Evolutionary conservation across 2,113 vertebrate genomes (phyloP).

Genomic region (Oxyruncus cristatus): DNA sequence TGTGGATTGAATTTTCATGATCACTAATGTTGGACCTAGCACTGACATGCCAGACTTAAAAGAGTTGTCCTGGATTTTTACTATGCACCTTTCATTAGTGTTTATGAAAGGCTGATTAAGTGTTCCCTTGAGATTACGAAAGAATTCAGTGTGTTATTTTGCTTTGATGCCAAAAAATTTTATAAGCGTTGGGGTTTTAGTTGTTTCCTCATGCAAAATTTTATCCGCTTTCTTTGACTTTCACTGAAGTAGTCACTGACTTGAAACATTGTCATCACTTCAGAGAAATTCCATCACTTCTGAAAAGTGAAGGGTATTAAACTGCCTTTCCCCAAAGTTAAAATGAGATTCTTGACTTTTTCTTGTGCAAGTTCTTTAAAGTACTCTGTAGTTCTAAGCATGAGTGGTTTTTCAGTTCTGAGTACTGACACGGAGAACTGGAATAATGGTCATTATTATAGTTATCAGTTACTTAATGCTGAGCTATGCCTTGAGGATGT

Average conservation of each 20-base stretch:
- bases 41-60: not conserved
- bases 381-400: not conserved
- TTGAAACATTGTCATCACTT: not conserved
- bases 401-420: not conserved
- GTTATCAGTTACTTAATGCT: not conserved
- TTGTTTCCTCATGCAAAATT: not conserved
- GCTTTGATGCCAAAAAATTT: not conserved
- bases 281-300: not conserved
- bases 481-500: not conserved
- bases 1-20: not conserved
- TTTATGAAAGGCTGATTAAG: not conserved
- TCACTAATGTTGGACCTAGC: not conserved
- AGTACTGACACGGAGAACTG: not conserved
- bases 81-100: not conserved
- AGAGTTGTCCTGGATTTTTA: not conserved
- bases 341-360: constrained; percentile 17
- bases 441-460: constrained; percentile 26
- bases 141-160: not conserved
- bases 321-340: not conserved
- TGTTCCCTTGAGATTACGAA: not conserved
- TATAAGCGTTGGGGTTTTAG: not conserved
- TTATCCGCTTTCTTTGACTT: not conserved
- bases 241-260: not conserved
- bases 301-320: constrained; percentile 6
- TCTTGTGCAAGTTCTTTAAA: constrained; percentile 5